Percentiles rank a stretch among this genome's conserved stretches.
Evolutionary conservation across 1,140 invertebrate genomes (phyloP).

Genomic region (Saccostrea echinata): DNA sequence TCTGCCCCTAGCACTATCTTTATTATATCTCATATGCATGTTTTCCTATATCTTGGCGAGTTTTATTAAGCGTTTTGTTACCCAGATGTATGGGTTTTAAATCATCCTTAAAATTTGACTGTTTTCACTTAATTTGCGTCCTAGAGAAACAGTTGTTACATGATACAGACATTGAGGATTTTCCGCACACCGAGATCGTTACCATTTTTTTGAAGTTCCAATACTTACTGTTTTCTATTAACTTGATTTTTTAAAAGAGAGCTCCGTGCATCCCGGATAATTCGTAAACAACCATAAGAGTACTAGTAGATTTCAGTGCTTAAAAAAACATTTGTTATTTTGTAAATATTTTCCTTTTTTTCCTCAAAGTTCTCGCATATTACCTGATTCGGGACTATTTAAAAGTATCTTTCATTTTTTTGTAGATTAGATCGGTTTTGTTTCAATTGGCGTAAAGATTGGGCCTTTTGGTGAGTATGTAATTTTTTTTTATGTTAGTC

Average conservation of each 20-base stretch:
- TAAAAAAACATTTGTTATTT: background rate
- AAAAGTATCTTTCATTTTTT: background rate
- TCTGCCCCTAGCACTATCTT: slow-evolving; percentile 11
- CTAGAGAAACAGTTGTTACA: slow-evolving; percentile 18
- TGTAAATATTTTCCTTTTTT: background rate
- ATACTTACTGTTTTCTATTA: background rate
- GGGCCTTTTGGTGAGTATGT: no score
- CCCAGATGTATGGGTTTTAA: slow-evolving; percentile 27
- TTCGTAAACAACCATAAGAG: background rate
- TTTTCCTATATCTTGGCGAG: slow-evolving; percentile 20
- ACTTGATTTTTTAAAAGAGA: slow-evolving; percentile 2
- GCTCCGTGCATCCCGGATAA: background rate
- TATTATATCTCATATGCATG: slow-evolving; percentile 37
- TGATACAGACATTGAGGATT: background rate
- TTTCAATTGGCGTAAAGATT: background rate
- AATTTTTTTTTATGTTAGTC: no score
- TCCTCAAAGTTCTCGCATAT: background rate
- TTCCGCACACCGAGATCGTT: background rate
- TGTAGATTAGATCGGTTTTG: background rate
- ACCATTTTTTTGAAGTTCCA: slow-evolving; percentile 3
- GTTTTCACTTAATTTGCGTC: slow-evolving; percentile 31
- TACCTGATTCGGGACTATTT: background rate
- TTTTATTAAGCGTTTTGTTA: slow-evolving; percentile 36
- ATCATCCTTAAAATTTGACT: slow-evolving; percentile 37
- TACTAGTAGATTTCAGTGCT: background rate